Evolutionary conservation across 2,113 vertebrate genomes (phyloP).

Genomic region (Trematocara stigmaticum): DNA sequence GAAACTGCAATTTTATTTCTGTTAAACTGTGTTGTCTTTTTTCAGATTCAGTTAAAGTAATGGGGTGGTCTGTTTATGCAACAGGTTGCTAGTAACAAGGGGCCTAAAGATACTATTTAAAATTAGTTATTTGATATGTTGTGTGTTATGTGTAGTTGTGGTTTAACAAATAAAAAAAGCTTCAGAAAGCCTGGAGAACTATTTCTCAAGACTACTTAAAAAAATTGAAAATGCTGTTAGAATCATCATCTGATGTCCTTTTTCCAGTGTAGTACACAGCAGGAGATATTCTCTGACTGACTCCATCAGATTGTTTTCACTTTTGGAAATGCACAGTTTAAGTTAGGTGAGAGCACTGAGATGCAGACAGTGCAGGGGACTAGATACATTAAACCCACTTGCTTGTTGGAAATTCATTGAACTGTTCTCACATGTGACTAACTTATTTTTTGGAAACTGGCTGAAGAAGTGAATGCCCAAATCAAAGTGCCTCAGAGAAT

Average conservation of each 20-base stretch:
- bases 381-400: neutral
- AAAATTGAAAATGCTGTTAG: neutral
- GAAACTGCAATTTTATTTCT: neutral
- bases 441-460: neutral
- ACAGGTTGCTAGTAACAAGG: neutral
- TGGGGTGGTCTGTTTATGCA: neutral
- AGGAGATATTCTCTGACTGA: neutral
- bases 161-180: neutral
- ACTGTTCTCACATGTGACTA: neutral
- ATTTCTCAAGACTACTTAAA: neutral
- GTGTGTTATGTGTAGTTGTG: neutral
- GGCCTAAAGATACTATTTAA: neutral
- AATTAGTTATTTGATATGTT: neutral
- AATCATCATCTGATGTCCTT: neutral
- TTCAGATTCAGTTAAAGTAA: neutral
- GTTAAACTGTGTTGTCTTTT: neutral
- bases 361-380: neutral
- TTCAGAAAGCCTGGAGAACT: neutral
- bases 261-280: neutral
- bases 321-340: neutral
- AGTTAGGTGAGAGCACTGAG: neutral
- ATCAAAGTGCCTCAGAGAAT: neutral
- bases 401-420: neutral
- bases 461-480: neutral
- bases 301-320: neutral